phyloP scores from a whole-genome alignment of 2,888 invertebrate genomes.

The Ametastegia equiseti region DNA sequence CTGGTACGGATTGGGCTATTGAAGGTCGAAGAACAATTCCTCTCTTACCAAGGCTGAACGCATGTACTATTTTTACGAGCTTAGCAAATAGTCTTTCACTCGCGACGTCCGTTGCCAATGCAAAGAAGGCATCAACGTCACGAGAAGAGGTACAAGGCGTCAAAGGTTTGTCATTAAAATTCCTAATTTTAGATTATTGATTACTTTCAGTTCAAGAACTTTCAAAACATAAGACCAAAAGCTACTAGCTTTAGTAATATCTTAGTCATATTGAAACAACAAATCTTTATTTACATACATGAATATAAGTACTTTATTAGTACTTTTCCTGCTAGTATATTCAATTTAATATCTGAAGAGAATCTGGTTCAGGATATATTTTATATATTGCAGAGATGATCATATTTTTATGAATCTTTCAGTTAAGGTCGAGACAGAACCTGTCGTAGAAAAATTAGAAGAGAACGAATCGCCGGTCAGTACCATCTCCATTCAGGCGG shows the following conservation, averaged over 20 bases:
- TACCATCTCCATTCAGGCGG: slow-evolving; percentile 49
- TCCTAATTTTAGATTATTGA: neutral
- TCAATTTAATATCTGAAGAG: too few species aligned
- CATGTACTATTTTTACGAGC: slow-evolving; percentile 90
- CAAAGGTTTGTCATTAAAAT: slow-evolving; percentile 57
- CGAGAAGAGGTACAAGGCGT: slow-evolving; percentile 73
- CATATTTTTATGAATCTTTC: slow-evolving; percentile 18
- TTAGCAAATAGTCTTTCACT: slow-evolving; percentile 89
- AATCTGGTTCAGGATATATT: too few species aligned
- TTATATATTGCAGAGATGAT: slow-evolving; percentile 34
- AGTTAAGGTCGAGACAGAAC: slow-evolving; percentile 57
- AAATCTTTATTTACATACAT: too few species aligned
- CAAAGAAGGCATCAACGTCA: slow-evolving; percentile 77
- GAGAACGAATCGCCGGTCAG: slow-evolving; percentile 55
- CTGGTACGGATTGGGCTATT: slow-evolving; percentile 87
- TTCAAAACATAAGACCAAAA: too few species aligned
- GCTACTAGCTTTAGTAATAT: too few species aligned
- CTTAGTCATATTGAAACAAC: too few species aligned
- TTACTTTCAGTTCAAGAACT: neutral
- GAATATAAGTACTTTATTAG: too few species aligned
- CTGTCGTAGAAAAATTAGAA: slow-evolving; percentile 54
- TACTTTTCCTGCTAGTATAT: too few species aligned
- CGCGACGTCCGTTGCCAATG: slow-evolving; percentile 82
- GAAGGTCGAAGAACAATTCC: slow-evolving; percentile 92
- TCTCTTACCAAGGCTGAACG: slow-evolving; percentile 88